Evolutionary conservation across 2,797 vertebrate species (phyloP).

Genomic region (Aselliscus stoliczkanus): DNA sequence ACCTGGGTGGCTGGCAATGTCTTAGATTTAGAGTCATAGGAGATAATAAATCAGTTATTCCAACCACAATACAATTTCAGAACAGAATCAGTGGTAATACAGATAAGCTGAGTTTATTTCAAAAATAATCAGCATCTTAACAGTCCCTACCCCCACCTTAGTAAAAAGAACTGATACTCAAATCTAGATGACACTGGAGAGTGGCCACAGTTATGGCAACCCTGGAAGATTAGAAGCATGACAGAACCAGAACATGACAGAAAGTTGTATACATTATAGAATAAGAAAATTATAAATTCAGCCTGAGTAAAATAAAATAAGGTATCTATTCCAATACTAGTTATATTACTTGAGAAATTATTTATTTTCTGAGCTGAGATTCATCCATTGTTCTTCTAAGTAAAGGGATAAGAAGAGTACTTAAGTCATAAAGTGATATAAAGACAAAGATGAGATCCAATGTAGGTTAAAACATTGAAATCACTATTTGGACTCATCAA

Average conservation of each 20-base stretch:
- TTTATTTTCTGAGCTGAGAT: background rate
- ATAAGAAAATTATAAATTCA: background rate
- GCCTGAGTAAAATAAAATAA: background rate
- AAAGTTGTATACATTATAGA: background rate
- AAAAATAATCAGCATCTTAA: background rate
- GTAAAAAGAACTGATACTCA: background rate
- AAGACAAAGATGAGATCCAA: background rate
- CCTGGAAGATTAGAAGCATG: background rate
- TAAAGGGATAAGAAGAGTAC: background rate
- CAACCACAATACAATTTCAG: background rate
- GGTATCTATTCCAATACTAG: background rate
- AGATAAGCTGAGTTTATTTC: background rate
- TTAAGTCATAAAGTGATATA: background rate
- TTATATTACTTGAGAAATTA: background rate
- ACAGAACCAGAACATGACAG: background rate
- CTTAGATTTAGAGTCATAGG: background rate
- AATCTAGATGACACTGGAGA: background rate
- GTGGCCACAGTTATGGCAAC: background rate
- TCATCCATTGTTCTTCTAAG: background rate
- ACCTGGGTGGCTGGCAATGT: background rate
- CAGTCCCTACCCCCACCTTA: fast-evolving
- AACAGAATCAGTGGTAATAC: background rate
- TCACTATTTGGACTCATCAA: background rate
- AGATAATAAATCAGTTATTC: background rate
- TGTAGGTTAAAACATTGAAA: background rate